Evolutionary conservation across 92 coral and sea anemone genomes (phyloP), one percentile per base, ranked within the genome.

Genomic region (Epizoanthus fatuus): DNA sequence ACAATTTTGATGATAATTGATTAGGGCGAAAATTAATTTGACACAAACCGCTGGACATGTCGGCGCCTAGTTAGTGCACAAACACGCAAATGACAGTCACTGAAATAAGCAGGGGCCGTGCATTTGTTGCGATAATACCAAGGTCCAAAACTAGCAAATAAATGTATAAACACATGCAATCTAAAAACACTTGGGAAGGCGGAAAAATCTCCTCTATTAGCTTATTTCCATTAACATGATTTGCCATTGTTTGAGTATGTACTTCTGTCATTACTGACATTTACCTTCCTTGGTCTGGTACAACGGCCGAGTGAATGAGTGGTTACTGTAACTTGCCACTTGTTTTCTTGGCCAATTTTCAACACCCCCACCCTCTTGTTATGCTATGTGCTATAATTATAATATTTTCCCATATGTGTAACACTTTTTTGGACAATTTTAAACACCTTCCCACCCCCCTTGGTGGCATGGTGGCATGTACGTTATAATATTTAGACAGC

Each of bases 31-130:
- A 77, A 62, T 62, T 15, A 59, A 58, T 58, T 59, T 19, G 65
- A 51, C 63, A 38, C 65, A 55, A 56, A 38, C 81, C 58, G 67
- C 65, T 77, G 35, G 59, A 40, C 82, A 68, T 64, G 52, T 77
- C 82, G 82, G 82, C 82, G 82, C 82, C 82, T 77, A 77, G 58
- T 77, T 77, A 77, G 82, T 69, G 70, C 69, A 54, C 42, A 20
- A 5, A 25, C 82, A 22, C 82, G 25, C 4, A 11, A 19, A 40
- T 77, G 82, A 17, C 82, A 77, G 42, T 60, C 44, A 44, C 49
- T 12, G 49, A 37, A 14, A 32, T 22, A 9, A 9, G 29, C 13
- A 15, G 42, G 45, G 25, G 69, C 17, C 12, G 39, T 52, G 69
- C 40, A 16, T 40, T 49, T 42, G 10, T 12, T 58, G 25, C 56